Evolutionary conservation across 2,888 invertebrate genomes (phyloP), one percentile per base, ranked within the genome.

Genomic region (Mechanitis messenoides): DNA sequence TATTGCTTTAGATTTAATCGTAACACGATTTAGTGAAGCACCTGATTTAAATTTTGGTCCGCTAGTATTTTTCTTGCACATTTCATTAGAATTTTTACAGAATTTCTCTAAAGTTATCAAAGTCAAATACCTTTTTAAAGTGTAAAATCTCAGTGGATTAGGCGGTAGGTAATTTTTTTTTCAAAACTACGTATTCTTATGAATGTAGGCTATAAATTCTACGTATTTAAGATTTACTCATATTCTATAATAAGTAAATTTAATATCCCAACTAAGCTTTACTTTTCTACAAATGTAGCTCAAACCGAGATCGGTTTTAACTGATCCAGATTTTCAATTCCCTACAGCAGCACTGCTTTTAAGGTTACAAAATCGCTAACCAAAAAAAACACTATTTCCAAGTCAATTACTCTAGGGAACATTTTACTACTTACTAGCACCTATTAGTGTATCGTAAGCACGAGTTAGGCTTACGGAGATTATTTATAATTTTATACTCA

Each of bases 401-500:
- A 93, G 94, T 94, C 94, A 94, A 94, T 94, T 94, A 94, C 91
- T 93, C 92, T 93, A 94, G 94, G 94, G 94, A 94, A 94, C 94
- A 94, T 93, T 91, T 91, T 91, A 91, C 91, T 91, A 92, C 83
- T 86, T 87, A 85, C 81, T 87, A 90, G 88, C 87, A 87, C 84
- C 84, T 89, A 87, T 80, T 87, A 88, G 79, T 72, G 61, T 72
- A 71, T 81, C 69, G 86, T 89, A 89, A 89, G 87, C 87, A 78
- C 80, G 72, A 76, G 75, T 78, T 87, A 89, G 84, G 85, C 88
- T 87, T 87, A 88, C 87, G 76, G 79, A 77, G 61, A 78, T 78
- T 75, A 82, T 89, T 89, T 87, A 87, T 89, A 90, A 90, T 89
- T 89, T 89, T 90, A 84, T 90, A 89, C 87, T 85, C 86, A 78